Percentiles rank a stretch among this genome's conserved stretches.
phyloP scores from a whole-genome alignment of 2,888 invertebrate genomes.

The Acrocyrtus sp. region DNA sequence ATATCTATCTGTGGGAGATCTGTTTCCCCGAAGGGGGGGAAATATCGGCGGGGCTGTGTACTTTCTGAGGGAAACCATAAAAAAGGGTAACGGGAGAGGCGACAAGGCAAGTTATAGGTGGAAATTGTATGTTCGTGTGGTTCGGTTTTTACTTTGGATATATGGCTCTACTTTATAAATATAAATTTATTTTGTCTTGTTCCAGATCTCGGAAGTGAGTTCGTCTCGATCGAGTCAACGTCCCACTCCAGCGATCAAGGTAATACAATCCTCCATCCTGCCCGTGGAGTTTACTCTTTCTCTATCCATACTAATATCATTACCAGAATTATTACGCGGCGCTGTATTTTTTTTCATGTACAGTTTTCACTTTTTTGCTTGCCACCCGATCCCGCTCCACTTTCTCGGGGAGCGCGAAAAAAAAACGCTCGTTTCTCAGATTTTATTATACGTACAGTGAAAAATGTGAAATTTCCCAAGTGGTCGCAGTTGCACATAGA shows the following conservation, averaged over 20 bases:
- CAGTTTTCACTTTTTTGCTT: slow-evolving; percentile 10
- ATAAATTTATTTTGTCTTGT: slow-evolving; percentile 47
- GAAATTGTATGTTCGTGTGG: neutral
- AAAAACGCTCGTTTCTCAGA: no score
- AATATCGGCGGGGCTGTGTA: no score
- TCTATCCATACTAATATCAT: neutral
- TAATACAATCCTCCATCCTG: slow-evolving; percentile 38
- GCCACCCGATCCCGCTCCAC: no score
- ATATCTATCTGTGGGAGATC: no score
- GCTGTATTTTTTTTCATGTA: neutral
- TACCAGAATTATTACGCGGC: slow-evolving; percentile 9
- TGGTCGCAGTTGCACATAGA: slow-evolving; percentile 29
- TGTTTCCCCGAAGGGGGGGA: no score
- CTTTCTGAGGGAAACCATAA: no score
- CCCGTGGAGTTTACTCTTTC: slow-evolving; percentile 27
- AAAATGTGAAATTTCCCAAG: slow-evolving; percentile 49
- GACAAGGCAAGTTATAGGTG: neutral
- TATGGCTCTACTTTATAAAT: slow-evolving; percentile 12
- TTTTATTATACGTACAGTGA: no score
- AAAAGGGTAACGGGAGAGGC: no score
- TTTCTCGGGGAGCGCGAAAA: no score
- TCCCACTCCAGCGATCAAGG: slow-evolving; percentile 60
- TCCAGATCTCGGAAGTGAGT: slow-evolving; percentile 56
- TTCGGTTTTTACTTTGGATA: neutral
- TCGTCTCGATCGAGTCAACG: slow-evolving; percentile 58